Percentiles rank a stretch among this genome's conserved stretches.
These are phyloP conservation scores for Falco peregrinus DNA, from an alignment of 2,797 vertebrate species.

Conservation along the genomic window DNA sequence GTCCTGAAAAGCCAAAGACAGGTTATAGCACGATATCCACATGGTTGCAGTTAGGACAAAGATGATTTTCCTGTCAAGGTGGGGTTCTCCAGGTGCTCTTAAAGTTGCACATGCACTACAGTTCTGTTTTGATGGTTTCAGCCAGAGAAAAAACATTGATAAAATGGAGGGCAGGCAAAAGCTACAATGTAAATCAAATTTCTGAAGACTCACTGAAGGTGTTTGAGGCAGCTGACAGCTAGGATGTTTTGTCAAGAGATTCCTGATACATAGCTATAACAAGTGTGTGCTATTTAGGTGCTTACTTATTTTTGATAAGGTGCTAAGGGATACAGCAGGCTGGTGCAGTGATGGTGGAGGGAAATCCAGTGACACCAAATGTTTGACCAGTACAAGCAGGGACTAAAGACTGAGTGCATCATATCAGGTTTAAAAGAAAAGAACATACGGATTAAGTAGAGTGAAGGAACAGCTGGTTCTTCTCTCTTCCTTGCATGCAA, in stretches of 20 bases:
- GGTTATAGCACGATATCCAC: neutral
- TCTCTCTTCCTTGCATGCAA: neutral
- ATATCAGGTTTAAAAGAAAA: neutral
- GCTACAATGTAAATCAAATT: neutral
- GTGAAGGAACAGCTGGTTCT: neutral
- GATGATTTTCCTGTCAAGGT: neutral
- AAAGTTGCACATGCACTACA: rapidly evolving
- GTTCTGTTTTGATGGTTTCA: neutral
- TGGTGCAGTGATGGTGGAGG: neutral
- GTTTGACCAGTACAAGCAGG: neutral
- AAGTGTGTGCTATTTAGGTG: neutral
- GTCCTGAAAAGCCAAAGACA: neutral
- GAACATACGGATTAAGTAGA: neutral
- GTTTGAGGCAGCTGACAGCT: neutral
- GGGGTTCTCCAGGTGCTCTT: neutral
- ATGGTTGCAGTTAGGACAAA: neutral
- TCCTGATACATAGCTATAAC: neutral
- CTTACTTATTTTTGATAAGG: neutral
- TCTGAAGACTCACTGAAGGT: neutral
- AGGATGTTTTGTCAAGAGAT: neutral
- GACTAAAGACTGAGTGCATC: neutral
- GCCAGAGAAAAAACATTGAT: neutral
- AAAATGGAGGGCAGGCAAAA: neutral
- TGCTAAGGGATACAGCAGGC: neutral
- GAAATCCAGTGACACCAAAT: rapidly evolving